Evolutionary conservation across 2,797 vertebrate species (phyloP).

Genomic region (Chromobotia macracanthus): DNA sequence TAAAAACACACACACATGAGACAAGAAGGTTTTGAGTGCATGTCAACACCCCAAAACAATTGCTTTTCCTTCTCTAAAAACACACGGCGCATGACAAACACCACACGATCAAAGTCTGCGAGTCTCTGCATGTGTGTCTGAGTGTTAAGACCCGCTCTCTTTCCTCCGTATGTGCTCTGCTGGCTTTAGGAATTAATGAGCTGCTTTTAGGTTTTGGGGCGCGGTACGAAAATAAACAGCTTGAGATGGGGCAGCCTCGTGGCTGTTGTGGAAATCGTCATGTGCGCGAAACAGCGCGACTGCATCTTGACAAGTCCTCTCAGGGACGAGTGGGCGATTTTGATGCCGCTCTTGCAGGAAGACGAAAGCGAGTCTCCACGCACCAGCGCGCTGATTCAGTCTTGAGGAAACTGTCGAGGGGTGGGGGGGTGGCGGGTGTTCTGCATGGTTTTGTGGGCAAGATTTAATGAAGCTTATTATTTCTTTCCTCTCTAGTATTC

Average conservation of each 20-base stretch:
- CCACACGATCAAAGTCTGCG: not conserved
- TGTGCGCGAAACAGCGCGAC: not conserved
- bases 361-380: constrained; percentile 28
- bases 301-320: constrained; percentile 47
- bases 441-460: constrained; percentile 19
- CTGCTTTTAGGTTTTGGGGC: constrained; percentile 44
- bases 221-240: constrained; percentile 50
- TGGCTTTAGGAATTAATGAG: constrained; percentile 54
- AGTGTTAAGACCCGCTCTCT: not conserved
- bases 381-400: constrained; percentile 21
- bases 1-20: constrained; percentile 59
- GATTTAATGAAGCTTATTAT: constrained; percentile 43
- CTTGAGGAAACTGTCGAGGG: constrained; percentile 11
- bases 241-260: constrained; percentile 39
- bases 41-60: not conserved
- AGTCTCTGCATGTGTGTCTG: not conserved
- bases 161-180: constrained; percentile 19
- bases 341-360: constrained; percentile 37
- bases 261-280: constrained; percentile 27
- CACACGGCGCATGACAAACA: constrained; percentile 22
- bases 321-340: constrained; percentile 44
- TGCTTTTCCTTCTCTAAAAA: constrained; percentile 9
- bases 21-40: constrained; percentile 5
- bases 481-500: constrained; percentile 33
- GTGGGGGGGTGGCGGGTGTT: not conserved